These are phyloP conservation scores for Trachemys scripta DNA, from an alignment of 2,113 vertebrate genomes.

Conservation along the genomic window DNA sequence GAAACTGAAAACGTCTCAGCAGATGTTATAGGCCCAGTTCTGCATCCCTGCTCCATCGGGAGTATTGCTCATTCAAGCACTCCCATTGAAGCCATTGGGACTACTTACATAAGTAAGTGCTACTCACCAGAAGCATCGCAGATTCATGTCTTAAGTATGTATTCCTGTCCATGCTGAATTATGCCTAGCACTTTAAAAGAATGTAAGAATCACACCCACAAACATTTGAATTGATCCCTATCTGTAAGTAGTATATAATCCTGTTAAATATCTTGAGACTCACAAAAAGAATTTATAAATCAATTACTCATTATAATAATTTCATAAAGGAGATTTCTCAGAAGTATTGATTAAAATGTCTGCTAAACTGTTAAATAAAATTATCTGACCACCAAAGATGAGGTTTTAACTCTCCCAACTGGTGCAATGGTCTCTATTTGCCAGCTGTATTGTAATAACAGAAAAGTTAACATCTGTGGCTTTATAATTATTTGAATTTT, in stretches of 20 bases:
- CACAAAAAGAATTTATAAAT: conserved; percentile 52
- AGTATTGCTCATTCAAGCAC: not conserved
- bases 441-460: conserved; percentile 44
- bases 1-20: not conserved
- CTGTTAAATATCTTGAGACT: conserved; percentile 32
- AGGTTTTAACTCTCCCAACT: conserved; percentile 62
- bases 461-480: conserved; percentile 70
- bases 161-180: not conserved
- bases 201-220: conserved; percentile 12
- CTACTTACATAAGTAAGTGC: not conserved
- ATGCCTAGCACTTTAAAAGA: not conserved
- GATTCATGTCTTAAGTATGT: not conserved
- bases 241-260: not conserved
- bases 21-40: not conserved
- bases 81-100: not conserved
- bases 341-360: conserved; percentile 44
- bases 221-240: not conserved
- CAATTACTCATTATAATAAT: conserved; percentile 52
- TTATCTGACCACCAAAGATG: conserved; percentile 67
- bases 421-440: conserved; percentile 59
- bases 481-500: conserved; percentile 73
- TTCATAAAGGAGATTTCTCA: conserved; percentile 54
- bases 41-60: not conserved
- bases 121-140: conserved; percentile 21
- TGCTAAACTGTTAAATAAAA: conserved; percentile 58